Conservation (phyloP, 2,113 vertebrate species). For the Caranx ignobilis region DNA sequence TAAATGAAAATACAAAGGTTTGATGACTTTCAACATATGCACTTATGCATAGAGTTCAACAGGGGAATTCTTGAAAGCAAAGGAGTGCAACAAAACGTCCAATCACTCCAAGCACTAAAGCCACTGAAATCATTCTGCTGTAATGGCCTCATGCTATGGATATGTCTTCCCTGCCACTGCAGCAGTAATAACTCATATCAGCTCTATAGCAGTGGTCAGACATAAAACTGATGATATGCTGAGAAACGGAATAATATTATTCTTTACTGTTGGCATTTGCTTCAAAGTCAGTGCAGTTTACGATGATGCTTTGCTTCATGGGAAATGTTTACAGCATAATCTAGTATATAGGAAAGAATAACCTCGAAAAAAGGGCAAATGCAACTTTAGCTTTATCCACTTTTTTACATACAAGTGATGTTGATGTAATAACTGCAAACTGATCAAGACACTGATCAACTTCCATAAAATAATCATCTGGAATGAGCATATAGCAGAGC, state of each 20-base stretch:
- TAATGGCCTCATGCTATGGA: background rate
- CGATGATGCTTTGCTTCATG: background rate
- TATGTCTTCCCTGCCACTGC: background rate
- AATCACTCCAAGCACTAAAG: constrained; percentile 2
- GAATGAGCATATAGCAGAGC: no score
- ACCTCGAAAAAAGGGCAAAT: background rate
- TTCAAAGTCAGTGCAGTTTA: background rate
- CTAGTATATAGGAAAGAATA: background rate
- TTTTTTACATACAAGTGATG: no score
- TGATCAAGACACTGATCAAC: background rate
- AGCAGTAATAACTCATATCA: constrained; percentile 7
- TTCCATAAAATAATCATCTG: background rate
- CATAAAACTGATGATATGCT: background rate
- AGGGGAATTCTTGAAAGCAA: background rate
- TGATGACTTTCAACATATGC: background rate
- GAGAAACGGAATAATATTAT: background rate
- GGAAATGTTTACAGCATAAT: background rate
- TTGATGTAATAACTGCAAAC: background rate
- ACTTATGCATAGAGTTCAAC: background rate
- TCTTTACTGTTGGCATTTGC: background rate
- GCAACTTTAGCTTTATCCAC: background rate
- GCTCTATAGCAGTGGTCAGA: background rate
- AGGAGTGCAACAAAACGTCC: background rate
- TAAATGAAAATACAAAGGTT: background rate
- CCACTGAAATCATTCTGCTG: background rate